Conservation (phyloP, 2,797 vertebrate species). For the Propithecus perrieri region DNA sequence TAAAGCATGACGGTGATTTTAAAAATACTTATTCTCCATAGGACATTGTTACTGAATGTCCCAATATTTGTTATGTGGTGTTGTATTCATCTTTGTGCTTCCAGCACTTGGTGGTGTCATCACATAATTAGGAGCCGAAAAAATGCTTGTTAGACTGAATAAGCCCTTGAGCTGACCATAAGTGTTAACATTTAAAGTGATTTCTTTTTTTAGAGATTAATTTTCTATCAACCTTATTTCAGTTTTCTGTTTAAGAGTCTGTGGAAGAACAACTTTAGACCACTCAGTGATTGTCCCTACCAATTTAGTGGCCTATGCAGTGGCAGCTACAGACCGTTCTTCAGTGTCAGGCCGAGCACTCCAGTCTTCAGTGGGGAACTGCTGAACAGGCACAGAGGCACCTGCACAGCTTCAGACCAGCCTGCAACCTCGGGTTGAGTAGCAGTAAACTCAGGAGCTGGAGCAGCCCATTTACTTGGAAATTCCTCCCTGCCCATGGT, state of each 20-base stretch:
- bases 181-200: background rate
- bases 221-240: background rate
- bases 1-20: background rate
- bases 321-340: background rate
- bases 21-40: background rate
- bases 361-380: background rate
- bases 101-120: background rate
- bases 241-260: background rate
- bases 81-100: background rate
- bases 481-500: background rate
- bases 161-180: background rate
- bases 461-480: background rate
- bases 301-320: background rate
- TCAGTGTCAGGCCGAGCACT: background rate
- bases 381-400: background rate
- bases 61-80: background rate
- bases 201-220: background rate
- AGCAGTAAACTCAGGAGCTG: background rate
- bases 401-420: fast-evolving
- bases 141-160: background rate
- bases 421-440: background rate
- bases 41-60: background rate
- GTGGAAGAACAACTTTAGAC: background rate
- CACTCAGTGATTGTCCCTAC: background rate
- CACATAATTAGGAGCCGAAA: background rate